A percentile compares a stretch with the other conserved stretches of the same genome.
These are phyloP conservation scores for Drosophila pallidifrons DNA, from an alignment of 1,140 invertebrate genomes.

Conservation along the genomic window DNA sequence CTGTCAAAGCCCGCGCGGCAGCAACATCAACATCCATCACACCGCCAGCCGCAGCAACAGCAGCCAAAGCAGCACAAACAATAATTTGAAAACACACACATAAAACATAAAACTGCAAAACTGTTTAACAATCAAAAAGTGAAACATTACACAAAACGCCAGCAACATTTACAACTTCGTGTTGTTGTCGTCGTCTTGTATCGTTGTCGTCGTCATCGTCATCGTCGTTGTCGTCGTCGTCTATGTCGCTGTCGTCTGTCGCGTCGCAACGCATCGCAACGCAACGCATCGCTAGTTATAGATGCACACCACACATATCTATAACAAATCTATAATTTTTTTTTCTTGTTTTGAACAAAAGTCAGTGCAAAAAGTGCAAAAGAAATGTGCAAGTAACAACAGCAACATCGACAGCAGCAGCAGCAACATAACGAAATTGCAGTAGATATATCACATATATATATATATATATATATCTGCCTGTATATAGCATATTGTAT, in stretches of 20 bases:
- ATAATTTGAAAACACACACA: slow-evolving; percentile 6
- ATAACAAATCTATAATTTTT: slow-evolving; percentile 57
- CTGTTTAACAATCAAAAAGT: slow-evolving; percentile 32
- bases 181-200: slow-evolving; percentile 7
- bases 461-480: slow-evolving; percentile 16
- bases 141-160: slow-evolving; percentile 17
- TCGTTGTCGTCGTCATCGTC: slow-evolving; percentile 31
- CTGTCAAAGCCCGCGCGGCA: slow-evolving; percentile 20
- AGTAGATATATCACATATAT: not conserved
- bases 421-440: slow-evolving; percentile 17
- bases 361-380: slow-evolving; percentile 45
- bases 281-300: slow-evolving; percentile 25
- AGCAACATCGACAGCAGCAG: slow-evolving; percentile 29
- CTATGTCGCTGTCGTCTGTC: slow-evolving; percentile 3
- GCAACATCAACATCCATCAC: slow-evolving; percentile 9
- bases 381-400: slow-evolving; percentile 57
- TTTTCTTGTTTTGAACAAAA: slow-evolving; percentile 59
- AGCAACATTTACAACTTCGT: slow-evolving; percentile 23
- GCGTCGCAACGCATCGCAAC: slow-evolving; percentile 2
- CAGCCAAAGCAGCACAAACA: slow-evolving; percentile 6
- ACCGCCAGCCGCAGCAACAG: slow-evolving; percentile 1
- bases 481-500: slow-evolving; percentile 41
- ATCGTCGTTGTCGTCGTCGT: slow-evolving; percentile 26
- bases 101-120: slow-evolving; percentile 31
- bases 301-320: slow-evolving; percentile 20